Evolutionary conservation across 1,140 invertebrate species (phyloP), one percentile per base, ranked within the genome.

Genomic region (Drosophila santomea): DNA sequence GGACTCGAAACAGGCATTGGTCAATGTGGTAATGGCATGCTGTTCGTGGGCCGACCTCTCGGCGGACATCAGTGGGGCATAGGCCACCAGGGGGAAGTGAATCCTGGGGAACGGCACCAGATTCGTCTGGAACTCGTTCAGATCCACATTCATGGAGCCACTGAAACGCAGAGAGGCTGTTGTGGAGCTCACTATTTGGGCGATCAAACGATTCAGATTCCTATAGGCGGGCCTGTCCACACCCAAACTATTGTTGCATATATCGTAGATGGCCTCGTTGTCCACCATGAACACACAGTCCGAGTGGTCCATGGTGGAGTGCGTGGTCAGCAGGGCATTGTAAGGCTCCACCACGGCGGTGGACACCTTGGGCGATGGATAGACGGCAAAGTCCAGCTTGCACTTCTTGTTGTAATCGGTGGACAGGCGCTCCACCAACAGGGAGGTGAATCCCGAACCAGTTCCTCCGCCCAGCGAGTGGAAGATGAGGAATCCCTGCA

Each of bases 281-380:
- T 97, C 96, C 14, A 97, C 95, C 94, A 97, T 96, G 80, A 97
- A 97, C 5, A 96, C 95, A 83, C 96, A 97, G 92, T 96, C 96
- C 4, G 95, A 96, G 79, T 96, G 95, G 64, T 96, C 95, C 63
- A 97, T 93, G 20, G 96, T 96, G 4, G 95, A 95, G 83, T 97
- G 96, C 0, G 96, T 96, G 17, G 96, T 96, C 23, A 97, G 92
- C 63, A 97, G 94, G 2, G 96, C 95, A 91, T 97, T 98, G 93
- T 98, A 98, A 0, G 97, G 97, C 83, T 98, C 97, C 14, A 98
- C 97, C 8, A 97, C 96, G 2, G 97, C 96, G 2, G 96, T 96
- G 5, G 96, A 95, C 5, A 96, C 93, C 90, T 95, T 95, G n/a
- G 96, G 96, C 15, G 96, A 95, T 4, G 96, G 96, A 91, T 96